Conservation (phyloP, 2,888 invertebrate species). For the Drosophila borealis region DNA sequence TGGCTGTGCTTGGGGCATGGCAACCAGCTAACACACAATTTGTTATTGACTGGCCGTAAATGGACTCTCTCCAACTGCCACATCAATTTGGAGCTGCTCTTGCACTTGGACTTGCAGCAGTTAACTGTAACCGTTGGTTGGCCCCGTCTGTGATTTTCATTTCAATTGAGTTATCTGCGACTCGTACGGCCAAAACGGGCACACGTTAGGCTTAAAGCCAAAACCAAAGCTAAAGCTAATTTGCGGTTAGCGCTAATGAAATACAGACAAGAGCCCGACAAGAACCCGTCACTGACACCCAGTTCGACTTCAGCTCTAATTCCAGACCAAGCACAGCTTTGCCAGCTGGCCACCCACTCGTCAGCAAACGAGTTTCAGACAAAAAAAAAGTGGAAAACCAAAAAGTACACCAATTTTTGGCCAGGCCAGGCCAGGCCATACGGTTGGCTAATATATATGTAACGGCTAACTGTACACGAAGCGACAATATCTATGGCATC, state of each 20-base stretch:
- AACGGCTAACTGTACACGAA: slow-evolving; percentile 77
- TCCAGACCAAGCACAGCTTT: slow-evolving; percentile 29
- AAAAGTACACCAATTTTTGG: slow-evolving; percentile 48
- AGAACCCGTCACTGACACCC: slow-evolving; percentile 24
- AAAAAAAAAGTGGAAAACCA: slow-evolving; percentile 8
- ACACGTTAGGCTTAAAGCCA: slow-evolving; percentile 36
- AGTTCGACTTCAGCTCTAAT: slow-evolving; percentile 17
- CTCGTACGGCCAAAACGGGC: slow-evolving; percentile 43
- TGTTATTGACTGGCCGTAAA: slow-evolving; percentile 62
- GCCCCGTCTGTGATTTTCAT: slow-evolving; percentile 68
- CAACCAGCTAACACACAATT: slow-evolving; percentile 57
- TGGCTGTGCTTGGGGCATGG: slow-evolving; percentile 49
- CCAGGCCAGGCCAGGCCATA: slow-evolving; percentile 37
- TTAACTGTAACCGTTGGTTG: slow-evolving; percentile 52
- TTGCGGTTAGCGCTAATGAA: slow-evolving; percentile 73
- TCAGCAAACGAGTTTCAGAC: slow-evolving; percentile 59
- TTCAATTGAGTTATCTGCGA: slow-evolving; percentile 77
- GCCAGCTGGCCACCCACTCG: slow-evolving; percentile 72
- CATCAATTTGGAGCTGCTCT: slow-evolving; percentile 24
- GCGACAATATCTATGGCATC: slow-evolving; percentile 77
- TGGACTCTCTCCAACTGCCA: slow-evolving; percentile 37
- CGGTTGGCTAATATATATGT: slow-evolving; percentile 76
- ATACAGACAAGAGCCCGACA: slow-evolving; percentile 43
- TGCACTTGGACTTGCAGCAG: slow-evolving; percentile 37
- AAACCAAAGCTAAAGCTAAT: slow-evolving; percentile 52